Evolutionary conservation across 2,888 invertebrate species (phyloP).

Genomic region (Tricholauxania praeusta): DNA sequence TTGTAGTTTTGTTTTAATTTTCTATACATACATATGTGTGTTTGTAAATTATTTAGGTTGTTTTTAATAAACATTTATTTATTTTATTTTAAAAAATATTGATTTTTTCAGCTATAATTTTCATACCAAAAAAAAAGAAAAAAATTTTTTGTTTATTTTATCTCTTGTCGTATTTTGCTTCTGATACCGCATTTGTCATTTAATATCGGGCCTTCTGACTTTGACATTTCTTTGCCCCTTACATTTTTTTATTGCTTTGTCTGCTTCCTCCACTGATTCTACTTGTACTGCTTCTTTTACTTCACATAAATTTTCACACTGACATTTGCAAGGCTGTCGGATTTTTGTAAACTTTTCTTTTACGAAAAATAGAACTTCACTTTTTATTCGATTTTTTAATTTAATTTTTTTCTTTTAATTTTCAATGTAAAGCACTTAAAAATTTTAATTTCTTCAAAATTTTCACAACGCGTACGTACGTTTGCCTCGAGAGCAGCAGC

Average conservation of each 20-base stretch:
- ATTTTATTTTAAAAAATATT: no score
- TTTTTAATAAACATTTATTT: no score
- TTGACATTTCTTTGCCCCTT: slow-evolving; percentile 23
- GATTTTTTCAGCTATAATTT: neutral
- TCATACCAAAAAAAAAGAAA: neutral
- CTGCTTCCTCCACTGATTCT: neutral
- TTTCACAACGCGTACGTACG: slow-evolving; percentile 1
- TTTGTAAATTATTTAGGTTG: neutral
- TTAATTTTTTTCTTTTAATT: no score
- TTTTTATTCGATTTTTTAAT: no score
- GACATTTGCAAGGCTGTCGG: slow-evolving; percentile 4
- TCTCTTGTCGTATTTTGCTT: neutral
- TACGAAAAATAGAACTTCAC: neutral
- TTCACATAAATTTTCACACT: slow-evolving; percentile 8
- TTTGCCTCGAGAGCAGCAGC: slow-evolving; percentile 20
- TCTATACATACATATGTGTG: neutral
- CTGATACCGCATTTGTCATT: neutral
- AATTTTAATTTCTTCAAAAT: slow-evolving; percentile 1
- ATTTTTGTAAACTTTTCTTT: neutral
- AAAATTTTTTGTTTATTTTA: neutral
- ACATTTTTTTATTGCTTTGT: slow-evolving; percentile 3
- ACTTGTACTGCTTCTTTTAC: neutral
- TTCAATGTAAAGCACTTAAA: no score
- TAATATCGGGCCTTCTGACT: slow-evolving; percentile 7
- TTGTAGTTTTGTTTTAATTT: slow-evolving; percentile 9